A percentile compares a stretch with the other conserved stretches of the same genome.
Evolutionary conservation across 1,140 invertebrate genomes (phyloP).

Genomic region (Hermetia illucens): DNA sequence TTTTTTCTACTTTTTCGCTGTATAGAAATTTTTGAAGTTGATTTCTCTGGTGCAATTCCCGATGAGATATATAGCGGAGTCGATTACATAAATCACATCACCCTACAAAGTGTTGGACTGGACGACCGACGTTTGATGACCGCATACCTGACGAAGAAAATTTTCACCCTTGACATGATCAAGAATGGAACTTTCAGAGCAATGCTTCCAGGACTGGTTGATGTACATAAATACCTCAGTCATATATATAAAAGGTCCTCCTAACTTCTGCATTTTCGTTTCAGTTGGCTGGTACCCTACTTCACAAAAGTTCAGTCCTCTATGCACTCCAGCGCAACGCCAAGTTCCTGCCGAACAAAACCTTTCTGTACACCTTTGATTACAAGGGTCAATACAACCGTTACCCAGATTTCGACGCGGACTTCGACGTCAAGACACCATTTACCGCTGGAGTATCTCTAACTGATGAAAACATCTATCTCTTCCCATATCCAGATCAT

Average conservation of each 20-base stretch:
- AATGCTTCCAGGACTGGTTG: conserved; percentile 20
- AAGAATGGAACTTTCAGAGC: conserved; percentile 25
- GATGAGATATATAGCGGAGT: conserved; percentile 22
- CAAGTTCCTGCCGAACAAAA: conserved; percentile 23
- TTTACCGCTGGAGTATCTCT: conserved; percentile 24
- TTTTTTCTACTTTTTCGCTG: conserved; percentile 1
- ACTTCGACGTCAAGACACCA: conserved; percentile 28
- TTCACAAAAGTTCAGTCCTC: conserved; percentile 25
- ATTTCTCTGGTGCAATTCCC: conserved; percentile 25
- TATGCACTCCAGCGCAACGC: conserved; percentile 27
- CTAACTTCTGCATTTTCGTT: conserved; percentile 1
- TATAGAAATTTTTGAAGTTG: conserved; percentile 23
- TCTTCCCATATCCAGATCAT: conserved; percentile 26
- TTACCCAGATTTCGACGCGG: conserved; percentile 24
- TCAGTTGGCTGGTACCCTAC: conserved; percentile 23
- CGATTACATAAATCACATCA: conserved; percentile 23
- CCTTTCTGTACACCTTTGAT: conserved; percentile 27
- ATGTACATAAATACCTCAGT: conserved; percentile 14
- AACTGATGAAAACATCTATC: conserved; percentile 25
- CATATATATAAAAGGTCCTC: background rate
- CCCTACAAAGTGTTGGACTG: conserved; percentile 22
- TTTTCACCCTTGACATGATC: conserved; percentile 22
- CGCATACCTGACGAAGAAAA: conserved; percentile 26
- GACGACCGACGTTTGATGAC: conserved; percentile 26
- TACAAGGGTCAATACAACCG: conserved; percentile 28